phyloP scores from a whole-genome alignment of 2,888 invertebrate genomes.

The Keiferia lycopersicella region DNA sequence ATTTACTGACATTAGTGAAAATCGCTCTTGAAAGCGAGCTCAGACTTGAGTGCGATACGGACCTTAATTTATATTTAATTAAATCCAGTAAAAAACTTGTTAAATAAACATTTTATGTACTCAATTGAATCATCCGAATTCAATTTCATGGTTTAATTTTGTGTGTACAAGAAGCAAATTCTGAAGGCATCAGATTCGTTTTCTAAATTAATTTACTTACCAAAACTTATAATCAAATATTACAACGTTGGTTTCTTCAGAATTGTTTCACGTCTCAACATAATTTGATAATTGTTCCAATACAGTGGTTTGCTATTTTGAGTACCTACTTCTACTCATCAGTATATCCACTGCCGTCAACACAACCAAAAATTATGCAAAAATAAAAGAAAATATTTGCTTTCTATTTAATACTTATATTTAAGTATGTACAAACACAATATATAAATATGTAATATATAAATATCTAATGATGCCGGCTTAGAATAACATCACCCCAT shows the following conservation, averaged over 20 bases:
- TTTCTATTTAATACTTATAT: too few relatives aligned
- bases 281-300: not conserved
- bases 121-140: not conserved
- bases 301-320: not conserved
- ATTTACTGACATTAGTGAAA: too few relatives aligned
- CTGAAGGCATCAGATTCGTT: not conserved
- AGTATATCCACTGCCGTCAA: too few relatives aligned
- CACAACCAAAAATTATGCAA: too few relatives aligned
- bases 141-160: not conserved
- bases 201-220: not conserved
- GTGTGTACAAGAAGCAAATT: not conserved
- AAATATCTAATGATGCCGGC: too few relatives aligned
- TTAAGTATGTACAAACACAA: too few relatives aligned
- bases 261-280: slow-evolving; percentile 5
- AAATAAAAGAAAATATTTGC: too few relatives aligned
- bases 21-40: too few relatives aligned
- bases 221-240: not conserved
- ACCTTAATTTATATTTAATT: too few relatives aligned
- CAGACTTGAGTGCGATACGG: too few relatives aligned
- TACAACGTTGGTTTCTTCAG: not conserved
- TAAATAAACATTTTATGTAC: not conserved
- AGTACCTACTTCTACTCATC: not conserved
- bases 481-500: too few relatives aligned
- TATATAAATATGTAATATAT: too few relatives aligned
- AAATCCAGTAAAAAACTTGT: not conserved